Evolutionary conservation across 2,113 vertebrate species (phyloP), one percentile per base, ranked within the genome.

Genomic region (Montifringilla adamsi): DNA sequence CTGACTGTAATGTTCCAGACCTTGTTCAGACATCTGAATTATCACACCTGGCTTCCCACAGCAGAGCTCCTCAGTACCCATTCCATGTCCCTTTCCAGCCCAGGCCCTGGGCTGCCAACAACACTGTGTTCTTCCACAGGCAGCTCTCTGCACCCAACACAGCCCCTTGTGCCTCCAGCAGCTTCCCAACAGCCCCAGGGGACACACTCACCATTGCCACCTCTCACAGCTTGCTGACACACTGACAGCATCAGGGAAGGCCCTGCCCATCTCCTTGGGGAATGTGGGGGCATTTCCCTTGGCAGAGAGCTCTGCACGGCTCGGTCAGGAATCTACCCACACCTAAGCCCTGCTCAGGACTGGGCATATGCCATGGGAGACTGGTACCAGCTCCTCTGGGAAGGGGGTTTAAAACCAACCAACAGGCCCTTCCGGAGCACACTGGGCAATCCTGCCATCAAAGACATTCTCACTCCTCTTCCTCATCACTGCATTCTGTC

Each of bases 241-340:
- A 52, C 27, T 28, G 35, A 4, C 67, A 31, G 22, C 31, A 8
- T 18, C 7, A 3, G 0, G 4, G 23, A 53, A 28, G 37, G 18
- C 53, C 18, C 17, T 37, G 13, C 22, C 59, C 16, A 6, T 44
- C 19, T 31, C 4, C n/a, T 0, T 8, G 15, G 7, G 30, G 23
- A 46, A 13, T 0, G 4, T 0, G 1, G 17, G 30, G 15, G 1
- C 27, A 46, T 7, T 30, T 39, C 19, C 43, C 47, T 26, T 19
- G 10, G 35, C 62, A 37, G 15, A 53, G 11, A 15, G 47, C 28
- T 80, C 15, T 5, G 13, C 27, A 21, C 39, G 53, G 60, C 22
- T 78, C 53, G 27, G 0, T 18, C 12, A 85, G 28, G 33, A 4
- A 49, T 53, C 16, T 20, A 20, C 10, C 37, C 37, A 16, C 28